These are phyloP conservation scores for Megatriorchis doriae DNA, from an alignment of 2,113 vertebrate species.

Conservation along the genomic window DNA sequence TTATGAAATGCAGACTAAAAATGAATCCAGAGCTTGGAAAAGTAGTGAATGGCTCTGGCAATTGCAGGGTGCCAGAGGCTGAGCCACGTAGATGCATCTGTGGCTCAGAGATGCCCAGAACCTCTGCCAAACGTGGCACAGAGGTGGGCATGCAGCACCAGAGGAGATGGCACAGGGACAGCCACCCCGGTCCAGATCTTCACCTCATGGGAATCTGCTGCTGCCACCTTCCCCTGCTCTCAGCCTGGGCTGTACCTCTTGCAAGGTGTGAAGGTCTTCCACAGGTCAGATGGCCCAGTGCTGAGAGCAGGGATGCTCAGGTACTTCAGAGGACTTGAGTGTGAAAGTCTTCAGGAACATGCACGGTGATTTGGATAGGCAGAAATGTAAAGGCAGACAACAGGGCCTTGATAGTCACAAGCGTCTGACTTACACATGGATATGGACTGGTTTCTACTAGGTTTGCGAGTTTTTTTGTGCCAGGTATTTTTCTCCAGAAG, in stretches of 20 bases:
- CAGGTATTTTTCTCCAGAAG: not conserved
- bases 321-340: not conserved
- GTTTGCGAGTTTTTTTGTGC: not conserved
- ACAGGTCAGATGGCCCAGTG: not conserved
- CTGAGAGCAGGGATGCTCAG: not conserved
- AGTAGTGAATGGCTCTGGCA: not conserved
- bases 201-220: not conserved
- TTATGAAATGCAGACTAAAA: not conserved
- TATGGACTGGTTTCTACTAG: not conserved
- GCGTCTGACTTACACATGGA: not conserved
- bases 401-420: not conserved
- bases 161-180: rapidly evolving
- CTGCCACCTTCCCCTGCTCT: not conserved
- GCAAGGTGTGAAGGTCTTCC: not conserved
- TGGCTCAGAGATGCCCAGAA: not conserved
- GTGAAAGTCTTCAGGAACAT: not conserved
- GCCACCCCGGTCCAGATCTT: not conserved
- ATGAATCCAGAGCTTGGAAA: not conserved
- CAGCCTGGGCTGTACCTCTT: not conserved
- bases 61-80: not conserved
- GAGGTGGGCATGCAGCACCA: not conserved
- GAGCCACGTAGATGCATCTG: rapidly evolving
- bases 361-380: not conserved
- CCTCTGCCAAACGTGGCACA: not conserved
- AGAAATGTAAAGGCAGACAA: not conserved